Evolutionary conservation across 2,113 vertebrate species (phyloP).

Genomic region (Vireo altiloquus): DNA sequence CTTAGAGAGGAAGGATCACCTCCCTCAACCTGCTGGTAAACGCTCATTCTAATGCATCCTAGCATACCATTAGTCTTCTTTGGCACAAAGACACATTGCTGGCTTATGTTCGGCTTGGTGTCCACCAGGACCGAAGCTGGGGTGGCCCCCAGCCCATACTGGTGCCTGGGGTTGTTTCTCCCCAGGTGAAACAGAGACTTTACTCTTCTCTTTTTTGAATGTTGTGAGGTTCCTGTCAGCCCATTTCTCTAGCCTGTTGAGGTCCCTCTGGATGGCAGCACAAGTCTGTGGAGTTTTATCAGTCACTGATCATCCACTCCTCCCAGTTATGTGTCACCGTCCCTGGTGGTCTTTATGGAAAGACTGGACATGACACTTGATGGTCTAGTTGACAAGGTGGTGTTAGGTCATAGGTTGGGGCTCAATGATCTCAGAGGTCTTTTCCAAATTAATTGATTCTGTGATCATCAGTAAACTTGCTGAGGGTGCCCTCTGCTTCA

Average conservation of each 20-base stretch:
- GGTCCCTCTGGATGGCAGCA: background rate
- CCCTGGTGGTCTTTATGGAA: background rate
- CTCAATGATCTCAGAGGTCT: background rate
- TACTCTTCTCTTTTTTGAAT: background rate
- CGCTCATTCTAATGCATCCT: background rate
- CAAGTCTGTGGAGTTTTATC: background rate
- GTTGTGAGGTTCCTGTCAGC: background rate
- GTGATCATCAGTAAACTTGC: background rate
- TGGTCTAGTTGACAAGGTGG: background rate
- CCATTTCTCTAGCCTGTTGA: background rate
- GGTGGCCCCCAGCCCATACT: background rate
- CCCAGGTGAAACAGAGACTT: background rate
- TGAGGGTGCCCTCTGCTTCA: background rate
- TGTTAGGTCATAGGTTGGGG: background rate
- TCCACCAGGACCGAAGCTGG: background rate
- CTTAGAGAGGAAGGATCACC: background rate
- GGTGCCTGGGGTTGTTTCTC: background rate
- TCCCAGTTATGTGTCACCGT: fast-evolving
- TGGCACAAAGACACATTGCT: background rate
- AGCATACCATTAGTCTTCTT: background rate
- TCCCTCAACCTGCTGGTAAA: background rate
- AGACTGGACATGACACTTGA: background rate
- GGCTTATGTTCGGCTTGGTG: background rate
- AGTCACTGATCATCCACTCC: background rate
- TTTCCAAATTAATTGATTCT: background rate